phyloP scores from a whole-genome alignment of 37 sponge, comb jelly and placozoan species.

The Axinella damicornis region DNA sequence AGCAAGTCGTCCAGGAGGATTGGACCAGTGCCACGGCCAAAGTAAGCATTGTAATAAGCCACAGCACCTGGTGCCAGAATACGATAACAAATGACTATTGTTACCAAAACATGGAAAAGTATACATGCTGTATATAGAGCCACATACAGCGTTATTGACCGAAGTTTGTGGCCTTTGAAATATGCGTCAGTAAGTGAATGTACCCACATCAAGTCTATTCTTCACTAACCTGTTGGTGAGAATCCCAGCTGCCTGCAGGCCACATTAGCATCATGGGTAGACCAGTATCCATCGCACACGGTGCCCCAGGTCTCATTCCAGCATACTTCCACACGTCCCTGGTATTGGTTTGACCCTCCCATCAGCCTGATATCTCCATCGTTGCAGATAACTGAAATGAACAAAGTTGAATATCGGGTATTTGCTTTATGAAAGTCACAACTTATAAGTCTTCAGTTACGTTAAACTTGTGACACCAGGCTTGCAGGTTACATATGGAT shows the following conservation, averaged over 20 bases:
- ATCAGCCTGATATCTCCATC: slow-evolving; percentile 23
- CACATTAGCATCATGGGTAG: slow-evolving; percentile 41
- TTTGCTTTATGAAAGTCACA: too few species aligned
- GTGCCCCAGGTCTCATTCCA: slow-evolving; percentile 22
- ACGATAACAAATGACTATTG: not conserved
- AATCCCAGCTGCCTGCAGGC: slow-evolving; percentile 41
- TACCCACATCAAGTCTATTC: too few species aligned
- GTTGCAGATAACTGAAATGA: not conserved
- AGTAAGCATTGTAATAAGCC: too few species aligned
- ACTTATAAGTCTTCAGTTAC: too few species aligned
- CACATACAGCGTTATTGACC: too few species aligned
- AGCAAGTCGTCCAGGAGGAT: not conserved
- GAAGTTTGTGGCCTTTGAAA: too few species aligned
- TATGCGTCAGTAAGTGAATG: too few species aligned
- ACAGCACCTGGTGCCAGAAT: not conserved
- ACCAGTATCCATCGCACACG: slow-evolving; percentile 48
- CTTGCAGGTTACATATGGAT: too few species aligned
- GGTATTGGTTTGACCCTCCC: slow-evolving; percentile 9
- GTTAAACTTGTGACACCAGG: too few species aligned
- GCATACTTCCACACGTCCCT: slow-evolving; percentile 51
- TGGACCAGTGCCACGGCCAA: slow-evolving; percentile 6
- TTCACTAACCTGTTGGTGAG: not conserved
- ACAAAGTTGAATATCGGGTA: too few species aligned
- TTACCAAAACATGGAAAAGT: not conserved
- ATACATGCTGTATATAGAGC: too few species aligned